Base-by-base conservation (phyloP, 2,888 invertebrate species). In the Linnaemya vulpina region DNA sequence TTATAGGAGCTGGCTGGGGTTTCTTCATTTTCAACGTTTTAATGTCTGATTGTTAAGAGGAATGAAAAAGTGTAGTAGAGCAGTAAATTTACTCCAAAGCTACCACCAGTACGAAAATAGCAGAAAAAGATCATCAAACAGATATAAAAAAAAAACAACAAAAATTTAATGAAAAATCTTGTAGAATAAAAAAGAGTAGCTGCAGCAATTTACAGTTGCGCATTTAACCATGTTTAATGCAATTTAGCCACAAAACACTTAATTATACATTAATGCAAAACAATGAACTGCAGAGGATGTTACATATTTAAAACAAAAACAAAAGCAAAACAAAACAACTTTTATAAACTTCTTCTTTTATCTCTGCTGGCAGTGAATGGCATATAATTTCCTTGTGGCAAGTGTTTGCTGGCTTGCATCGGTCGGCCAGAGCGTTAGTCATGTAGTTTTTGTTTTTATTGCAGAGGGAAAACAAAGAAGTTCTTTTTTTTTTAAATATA, bases 191-290 rank as follows among this genome's bases (percentile, higher is more conserved):
- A 75, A 63, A 73, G 22, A 75, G 62, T 62, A 81, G 73, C 73
- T 70, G 79, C 75, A 75, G 73, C 58, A 65, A 75, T 85, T 86
- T 84, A 87, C 86, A 89, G 88, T 88, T 91, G 90, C 89, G 89
- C 90, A 91, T 89, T 91, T 90, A 90, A 89, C 89, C 91, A 90
- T 90, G 89, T 90, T 91, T 91, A 90, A 91, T 90, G 90, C 90
- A 91, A 90, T 90, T 90, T 91, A 90, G 91, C 90, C 91, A 89
- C 91, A 91, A 91, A 85, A 90, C 89, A 89, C 91, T 90, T 91
- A 91, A 90, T 91, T 89, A 90, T 89, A 88, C 90, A 91, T 89
- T 79, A 85, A 88, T 88, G 87, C 73, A 86, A 79, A 76, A 79
- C 51, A 73, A 80, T 65, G 62, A 75, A 79, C 70, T 60, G 40